These are phyloP conservation scores for Coryphaenoides rupestris DNA, from an alignment of 2,113 vertebrate genomes.

Conservation along the genomic window DNA sequence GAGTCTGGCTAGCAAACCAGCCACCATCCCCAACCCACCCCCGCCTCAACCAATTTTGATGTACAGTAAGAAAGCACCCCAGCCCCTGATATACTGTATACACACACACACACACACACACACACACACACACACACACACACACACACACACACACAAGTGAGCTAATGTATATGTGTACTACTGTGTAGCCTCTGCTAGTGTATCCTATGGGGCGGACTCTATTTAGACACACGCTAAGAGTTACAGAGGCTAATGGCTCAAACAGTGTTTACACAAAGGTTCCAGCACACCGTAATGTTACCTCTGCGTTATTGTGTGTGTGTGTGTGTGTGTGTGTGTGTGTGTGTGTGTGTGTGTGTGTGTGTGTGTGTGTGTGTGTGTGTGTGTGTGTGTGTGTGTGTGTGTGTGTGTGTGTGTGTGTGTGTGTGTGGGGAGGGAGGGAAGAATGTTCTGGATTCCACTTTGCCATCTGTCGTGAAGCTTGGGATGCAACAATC, in stretches of 20 bases:
- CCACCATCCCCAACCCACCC: conserved; percentile 34
- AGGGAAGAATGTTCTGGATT: too few species aligned
- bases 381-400: too few species aligned
- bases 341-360: too few species aligned
- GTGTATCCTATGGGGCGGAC: conserved; percentile 2
- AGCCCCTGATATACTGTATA: conserved; percentile 30
- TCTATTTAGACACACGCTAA: conserved; percentile 45
- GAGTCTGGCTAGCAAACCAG: conserved; percentile 39
- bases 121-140: conserved; percentile 13
- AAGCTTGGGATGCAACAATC: too few species aligned
- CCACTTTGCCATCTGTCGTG: too few species aligned
- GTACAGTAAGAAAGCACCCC: conserved; percentile 39
- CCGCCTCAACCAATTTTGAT: conserved; percentile 54
- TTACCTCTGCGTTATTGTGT: too few species aligned
- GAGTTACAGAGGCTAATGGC: conserved; percentile 35
- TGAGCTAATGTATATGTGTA: conserved; percentile 45
- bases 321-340: too few species aligned
- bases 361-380: too few species aligned
- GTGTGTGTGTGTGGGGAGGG: too few species aligned
- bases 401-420: too few species aligned
- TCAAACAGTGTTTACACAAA: conserved; percentile 44
- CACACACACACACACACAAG: not conserved
- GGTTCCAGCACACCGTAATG: too few species aligned
- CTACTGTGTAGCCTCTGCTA: conserved; percentile 49
- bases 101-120: not conserved